These are phyloP conservation scores for Phylloscopus collybita DNA, from an alignment of 2,797 vertebrate genomes.

Conservation along the genomic window DNA sequence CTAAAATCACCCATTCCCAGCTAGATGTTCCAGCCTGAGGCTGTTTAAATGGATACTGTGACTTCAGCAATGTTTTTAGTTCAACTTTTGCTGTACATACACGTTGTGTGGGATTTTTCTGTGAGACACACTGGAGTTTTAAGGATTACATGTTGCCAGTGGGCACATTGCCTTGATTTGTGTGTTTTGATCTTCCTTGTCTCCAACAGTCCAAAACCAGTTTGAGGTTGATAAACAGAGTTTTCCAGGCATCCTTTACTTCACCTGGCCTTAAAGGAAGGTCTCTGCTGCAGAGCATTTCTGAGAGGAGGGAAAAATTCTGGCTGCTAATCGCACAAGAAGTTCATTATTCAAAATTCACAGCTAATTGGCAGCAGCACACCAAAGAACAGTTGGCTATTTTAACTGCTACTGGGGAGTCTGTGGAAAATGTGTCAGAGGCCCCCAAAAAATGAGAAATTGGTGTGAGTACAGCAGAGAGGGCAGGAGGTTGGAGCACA, in stretches of 20 bases:
- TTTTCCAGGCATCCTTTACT: background rate
- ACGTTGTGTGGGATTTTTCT: background rate
- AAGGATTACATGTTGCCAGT: background rate
- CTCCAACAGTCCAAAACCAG: background rate
- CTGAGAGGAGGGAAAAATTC: background rate
- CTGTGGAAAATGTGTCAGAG: background rate
- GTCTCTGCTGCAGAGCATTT: background rate
- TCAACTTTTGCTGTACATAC: background rate
- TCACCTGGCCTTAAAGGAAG: background rate
- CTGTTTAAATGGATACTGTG: background rate
- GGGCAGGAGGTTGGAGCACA: background rate
- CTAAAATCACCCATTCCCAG: background rate
- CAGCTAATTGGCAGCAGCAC: background rate
- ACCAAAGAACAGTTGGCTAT: background rate
- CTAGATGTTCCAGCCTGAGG: background rate
- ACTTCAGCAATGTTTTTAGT: background rate
- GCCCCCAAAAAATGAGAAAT: background rate
- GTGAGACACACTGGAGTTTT: background rate
- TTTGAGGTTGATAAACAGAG: background rate
- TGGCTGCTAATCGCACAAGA: background rate
- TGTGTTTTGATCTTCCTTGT: background rate
- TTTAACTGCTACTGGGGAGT: background rate
- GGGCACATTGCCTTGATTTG: background rate
- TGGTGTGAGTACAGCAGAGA: background rate
- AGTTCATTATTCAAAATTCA: background rate